Evolutionary conservation across 2,113 vertebrate genomes (phyloP), one percentile per base, ranked within the genome.

Genomic region (Thomomys bottae): DNA sequence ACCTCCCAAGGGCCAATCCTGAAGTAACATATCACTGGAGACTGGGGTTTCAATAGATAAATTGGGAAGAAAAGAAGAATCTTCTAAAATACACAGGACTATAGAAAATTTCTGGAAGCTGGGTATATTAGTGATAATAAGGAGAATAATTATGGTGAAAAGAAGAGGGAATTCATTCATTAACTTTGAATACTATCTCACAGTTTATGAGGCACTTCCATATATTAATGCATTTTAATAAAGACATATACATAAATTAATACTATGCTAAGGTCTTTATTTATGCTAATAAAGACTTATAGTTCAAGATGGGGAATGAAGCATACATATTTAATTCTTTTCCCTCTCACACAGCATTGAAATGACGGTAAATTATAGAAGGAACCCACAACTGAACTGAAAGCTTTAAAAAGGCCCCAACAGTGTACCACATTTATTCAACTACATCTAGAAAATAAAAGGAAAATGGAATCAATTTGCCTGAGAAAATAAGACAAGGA

Each of bases 241-340:
- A 88, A 92, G 76, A 78, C 9, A 68, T 81, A 79, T 20, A 79
- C 34, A 72, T 89, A 85, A 66, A 79, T 89, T 84, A 85, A 89
- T 89, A 79, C 54, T 89, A 79, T 82, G 82, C 76, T 92, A 72
- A 79, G 49, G 81, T 86, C 73, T 89, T 71, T 84, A 84, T 77
- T 92, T 87, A 70, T 70, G 64, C 45, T 75, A 91, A 88, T 79
- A 87, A 91, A 87, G 57, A 82, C 18, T 88, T 92, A n/a, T 26
- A 79, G 70, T 79, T 95, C 45, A 66, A 88, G 66, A 57, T 70
- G 54, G 30, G 8, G 45, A 45, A 40, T 9, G 15, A n/a, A 79
- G 9, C 20, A 49, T 42, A 63, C 30, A 76, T 77, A 91, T 84
- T 87, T 80, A 83, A 93, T 90, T 80, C 17, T 61, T 54, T 30